Evolutionary conservation across 2,888 invertebrate genomes (phyloP).

Genomic region (Coelinius sp.): DNA sequence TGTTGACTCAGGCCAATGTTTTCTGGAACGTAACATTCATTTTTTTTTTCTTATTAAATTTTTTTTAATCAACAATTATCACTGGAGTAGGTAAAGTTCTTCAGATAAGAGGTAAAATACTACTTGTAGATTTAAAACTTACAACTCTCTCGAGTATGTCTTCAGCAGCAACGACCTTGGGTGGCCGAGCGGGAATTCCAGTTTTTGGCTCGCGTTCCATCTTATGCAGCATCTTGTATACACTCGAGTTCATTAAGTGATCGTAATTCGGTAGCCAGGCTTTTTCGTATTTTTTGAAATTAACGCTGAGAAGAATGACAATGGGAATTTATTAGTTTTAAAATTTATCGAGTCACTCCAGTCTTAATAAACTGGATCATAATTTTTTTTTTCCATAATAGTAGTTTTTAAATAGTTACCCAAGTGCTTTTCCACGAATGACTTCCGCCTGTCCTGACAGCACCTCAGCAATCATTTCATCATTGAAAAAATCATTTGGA

Average conservation of each 20-base stretch:
- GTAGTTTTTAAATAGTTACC: constrained; percentile 78
- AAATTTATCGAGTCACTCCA: too few species aligned
- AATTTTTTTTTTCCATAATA: too few species aligned
- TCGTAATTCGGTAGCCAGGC: constrained; percentile 80
- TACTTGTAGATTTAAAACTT: constrained; percentile 45
- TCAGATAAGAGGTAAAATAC: background rate
- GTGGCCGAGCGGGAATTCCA: constrained; percentile 78
- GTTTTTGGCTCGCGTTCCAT: constrained; percentile 79
- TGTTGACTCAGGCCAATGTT: constrained; percentile 9
- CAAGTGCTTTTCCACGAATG: constrained; percentile 85
- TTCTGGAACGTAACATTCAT: constrained; percentile 2
- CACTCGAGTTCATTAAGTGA: constrained; percentile 84
- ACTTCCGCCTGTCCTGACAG: constrained; percentile 89
- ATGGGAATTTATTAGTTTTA: background rate
- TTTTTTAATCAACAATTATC: constrained; percentile 16
- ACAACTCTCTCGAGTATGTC: constrained; percentile 72
- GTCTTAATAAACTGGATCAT: too few species aligned
- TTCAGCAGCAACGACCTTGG: constrained; percentile 78
- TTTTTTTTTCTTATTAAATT: background rate
- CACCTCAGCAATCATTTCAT: constrained; percentile 89
- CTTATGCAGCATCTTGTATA: constrained; percentile 85
- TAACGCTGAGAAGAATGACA: constrained; percentile 76
- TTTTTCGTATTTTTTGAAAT: constrained; percentile 92
- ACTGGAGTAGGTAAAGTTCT: background rate
- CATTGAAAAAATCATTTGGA: constrained; percentile 90